These are phyloP conservation scores for Manis crassicaudata DNA, from an alignment of 2,797 vertebrate species.

Conservation along the genomic window DNA sequence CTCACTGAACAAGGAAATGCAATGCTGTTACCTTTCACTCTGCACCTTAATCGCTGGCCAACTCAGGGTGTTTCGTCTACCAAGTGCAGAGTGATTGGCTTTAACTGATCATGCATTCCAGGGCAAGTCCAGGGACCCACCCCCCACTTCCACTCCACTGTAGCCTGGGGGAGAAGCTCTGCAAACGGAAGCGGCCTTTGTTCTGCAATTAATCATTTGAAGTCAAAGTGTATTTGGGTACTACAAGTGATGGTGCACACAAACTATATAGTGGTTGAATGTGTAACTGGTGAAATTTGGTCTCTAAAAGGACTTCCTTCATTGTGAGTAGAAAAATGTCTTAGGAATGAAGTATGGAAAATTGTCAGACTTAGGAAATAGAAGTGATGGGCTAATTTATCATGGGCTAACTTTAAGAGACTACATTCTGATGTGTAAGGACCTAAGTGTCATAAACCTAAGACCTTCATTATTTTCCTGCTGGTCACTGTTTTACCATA, in stretches of 20 bases:
- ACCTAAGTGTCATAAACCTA: neutral
- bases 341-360: constrained; percentile 22
- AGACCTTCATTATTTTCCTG: neutral
- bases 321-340: constrained; percentile 53
- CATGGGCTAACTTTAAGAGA: constrained; percentile 4
- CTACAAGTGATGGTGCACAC: constrained; percentile 53
- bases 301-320: neutral
- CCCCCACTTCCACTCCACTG: constrained; percentile 34
- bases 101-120: constrained; percentile 73
- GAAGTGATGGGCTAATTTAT: constrained; percentile 56
- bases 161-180: constrained; percentile 37
- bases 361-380: constrained; percentile 57
- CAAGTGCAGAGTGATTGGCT: constrained; percentile 70
- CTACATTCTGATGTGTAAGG: neutral
- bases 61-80: constrained; percentile 69
- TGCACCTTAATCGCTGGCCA: constrained; percentile 26
- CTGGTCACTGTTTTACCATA: neutral
- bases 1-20: constrained; percentile 40
- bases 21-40: constrained; percentile 72
- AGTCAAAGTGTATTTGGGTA: constrained; percentile 71
- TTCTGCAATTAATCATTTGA: constrained; percentile 74
- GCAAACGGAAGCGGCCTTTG: constrained; percentile 69
- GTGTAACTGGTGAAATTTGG: constrained; percentile 51
- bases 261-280: constrained; percentile 54
- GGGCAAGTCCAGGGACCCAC: neutral